phyloP scores from a whole-genome alignment of 1,140 invertebrate species.

The Cyclargus thomasi region DNA sequence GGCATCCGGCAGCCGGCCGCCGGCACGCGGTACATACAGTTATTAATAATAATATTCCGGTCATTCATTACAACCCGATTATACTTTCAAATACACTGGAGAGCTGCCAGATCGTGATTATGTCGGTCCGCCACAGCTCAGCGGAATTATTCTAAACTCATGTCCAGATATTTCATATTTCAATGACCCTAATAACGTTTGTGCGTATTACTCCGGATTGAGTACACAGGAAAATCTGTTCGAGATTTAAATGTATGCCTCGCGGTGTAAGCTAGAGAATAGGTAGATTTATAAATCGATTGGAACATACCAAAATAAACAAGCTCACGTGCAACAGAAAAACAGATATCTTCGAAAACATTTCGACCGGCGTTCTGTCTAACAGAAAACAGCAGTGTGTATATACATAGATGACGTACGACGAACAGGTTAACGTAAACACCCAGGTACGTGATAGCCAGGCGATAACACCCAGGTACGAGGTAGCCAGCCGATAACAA shows the following conservation, averaged over 20 bases:
- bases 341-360: neutral
- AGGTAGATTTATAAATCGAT: neutral
- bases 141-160: neutral
- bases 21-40: neutral
- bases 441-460: too few relatives aligned
- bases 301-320: neutral
- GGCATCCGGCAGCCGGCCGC: too few relatives aligned
- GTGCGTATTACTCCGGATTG: neutral
- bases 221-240: neutral
- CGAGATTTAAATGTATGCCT: neutral
- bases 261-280: neutral
- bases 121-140: neutral
- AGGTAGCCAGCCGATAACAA: too few relatives aligned
- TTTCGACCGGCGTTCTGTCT: neutral
- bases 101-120: neutral
- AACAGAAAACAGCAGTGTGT: neutral
- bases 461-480: too few relatives aligned
- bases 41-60: neutral
- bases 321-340: neutral
- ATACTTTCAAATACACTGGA: constrained; percentile 1
- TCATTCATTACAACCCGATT: neutral
- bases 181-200: constrained; percentile 1
- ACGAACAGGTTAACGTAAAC: neutral
- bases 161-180: neutral
- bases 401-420: neutral